A percentile compares a stretch with the other conserved stretches of the same genome.
phyloP scores from a whole-genome alignment of 2,113 vertebrate species.

The Spermophilus dauricus region DNA sequence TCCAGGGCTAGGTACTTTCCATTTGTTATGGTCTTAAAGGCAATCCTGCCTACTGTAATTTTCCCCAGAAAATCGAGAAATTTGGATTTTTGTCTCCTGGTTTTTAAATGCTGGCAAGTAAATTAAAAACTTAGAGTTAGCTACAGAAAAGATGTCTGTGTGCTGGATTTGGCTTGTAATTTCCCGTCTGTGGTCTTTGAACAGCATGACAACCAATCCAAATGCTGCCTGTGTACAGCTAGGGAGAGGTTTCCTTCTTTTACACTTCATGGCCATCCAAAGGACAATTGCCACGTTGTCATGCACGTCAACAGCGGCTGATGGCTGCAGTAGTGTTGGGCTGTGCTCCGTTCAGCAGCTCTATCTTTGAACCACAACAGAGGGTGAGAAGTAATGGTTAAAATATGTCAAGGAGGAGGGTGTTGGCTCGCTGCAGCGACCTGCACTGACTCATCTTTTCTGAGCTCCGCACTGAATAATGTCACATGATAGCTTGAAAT shows the following conservation, averaged over 20 bases:
- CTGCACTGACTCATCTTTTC: background rate
- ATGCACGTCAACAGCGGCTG: too few species aligned
- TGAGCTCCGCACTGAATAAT: background rate
- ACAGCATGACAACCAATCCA: background rate
- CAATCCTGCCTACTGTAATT: background rate
- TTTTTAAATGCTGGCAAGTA: slow-evolving; percentile 25
- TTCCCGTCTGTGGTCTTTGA: background rate
- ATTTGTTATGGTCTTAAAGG: background rate
- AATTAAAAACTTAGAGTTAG: background rate
- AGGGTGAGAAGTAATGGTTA: background rate
- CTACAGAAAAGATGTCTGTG: slow-evolving; percentile 20
- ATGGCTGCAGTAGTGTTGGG: background rate
- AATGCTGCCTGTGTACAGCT: background rate
- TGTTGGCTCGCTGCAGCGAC: background rate
- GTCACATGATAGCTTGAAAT: background rate
- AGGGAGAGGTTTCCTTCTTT: background rate
- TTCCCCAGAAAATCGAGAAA: slow-evolving; percentile 40
- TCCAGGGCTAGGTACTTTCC: background rate
- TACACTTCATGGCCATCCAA: background rate
- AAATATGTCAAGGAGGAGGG: background rate
- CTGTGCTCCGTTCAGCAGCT: background rate
- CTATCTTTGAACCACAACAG: background rate
- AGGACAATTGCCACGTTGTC: background rate
- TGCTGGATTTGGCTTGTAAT: background rate
- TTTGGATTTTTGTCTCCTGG: background rate